Conservation (phyloP, 1,140 invertebrate genomes). For the Notospermus geniculatus region DNA sequence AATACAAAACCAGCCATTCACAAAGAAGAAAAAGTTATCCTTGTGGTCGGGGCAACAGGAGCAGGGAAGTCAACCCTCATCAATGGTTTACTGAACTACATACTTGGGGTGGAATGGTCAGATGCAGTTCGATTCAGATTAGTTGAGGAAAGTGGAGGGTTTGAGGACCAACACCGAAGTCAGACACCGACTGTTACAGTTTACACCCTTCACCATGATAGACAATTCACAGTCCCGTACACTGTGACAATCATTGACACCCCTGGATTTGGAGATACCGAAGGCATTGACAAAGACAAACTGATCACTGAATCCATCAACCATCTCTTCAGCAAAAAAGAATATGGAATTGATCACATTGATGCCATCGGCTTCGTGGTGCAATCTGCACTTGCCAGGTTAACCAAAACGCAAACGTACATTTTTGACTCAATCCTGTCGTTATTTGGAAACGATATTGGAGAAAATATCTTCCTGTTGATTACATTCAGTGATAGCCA, state of each 20-base stretch:
- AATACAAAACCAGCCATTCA: too few species aligned
- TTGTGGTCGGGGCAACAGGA: too few species aligned
- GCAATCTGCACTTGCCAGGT: conserved; percentile 2
- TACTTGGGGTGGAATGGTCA: conserved; percentile 18
- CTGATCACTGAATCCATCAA: conserved; percentile 28
- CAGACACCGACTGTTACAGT: conserved; percentile 29
- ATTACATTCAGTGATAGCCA: conserved; percentile 33
- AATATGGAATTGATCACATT: conserved; percentile 24
- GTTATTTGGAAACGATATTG: conserved; percentile 35
- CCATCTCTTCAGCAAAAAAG: conserved; percentile 21
- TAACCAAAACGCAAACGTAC: conserved; percentile 20
- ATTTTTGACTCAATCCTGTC: conserved; percentile 31
- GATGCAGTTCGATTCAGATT: conserved; percentile 15
- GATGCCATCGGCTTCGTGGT: conserved; percentile 26
- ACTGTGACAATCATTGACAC: neutral
- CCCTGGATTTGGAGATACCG: conserved; percentile 23
- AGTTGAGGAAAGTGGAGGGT: conserved; percentile 16
- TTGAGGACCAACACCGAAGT: conserved; percentile 17
- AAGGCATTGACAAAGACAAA: conserved; percentile 27
- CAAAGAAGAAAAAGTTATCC: too few species aligned
- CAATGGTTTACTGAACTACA: conserved; percentile 13
- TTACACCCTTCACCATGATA: conserved; percentile 18
- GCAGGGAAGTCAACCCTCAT: too few species aligned
- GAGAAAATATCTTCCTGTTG: conserved; percentile 29
- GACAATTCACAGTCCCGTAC: neutral